Evolutionary conservation across 2,888 invertebrate species (phyloP).

Genomic region (Argyra leucocephala): DNA sequence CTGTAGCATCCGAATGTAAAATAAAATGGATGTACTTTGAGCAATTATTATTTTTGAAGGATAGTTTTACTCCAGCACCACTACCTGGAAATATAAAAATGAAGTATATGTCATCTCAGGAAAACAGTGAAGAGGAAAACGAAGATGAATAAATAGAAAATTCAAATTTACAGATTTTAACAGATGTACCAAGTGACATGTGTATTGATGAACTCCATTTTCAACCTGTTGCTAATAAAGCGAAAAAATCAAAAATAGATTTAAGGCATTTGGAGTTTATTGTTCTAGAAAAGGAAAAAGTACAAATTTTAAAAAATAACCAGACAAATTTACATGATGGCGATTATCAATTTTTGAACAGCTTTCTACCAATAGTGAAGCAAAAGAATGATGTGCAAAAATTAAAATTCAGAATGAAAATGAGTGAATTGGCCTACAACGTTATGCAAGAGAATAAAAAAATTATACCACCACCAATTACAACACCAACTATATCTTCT

Average conservation of each 20-base stretch:
- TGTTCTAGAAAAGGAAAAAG: slow-evolving; percentile 16
- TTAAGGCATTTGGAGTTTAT: slow-evolving; percentile 2
- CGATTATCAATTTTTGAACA: slow-evolving; percentile 10
- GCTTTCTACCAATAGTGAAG: slow-evolving; percentile 9
- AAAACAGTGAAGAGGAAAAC: slow-evolving; percentile 7
- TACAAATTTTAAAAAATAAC: slow-evolving; percentile 13
- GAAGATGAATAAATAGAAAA: slow-evolving; percentile 12
- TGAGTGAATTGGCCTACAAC: background rate
- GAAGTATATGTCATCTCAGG: slow-evolving; percentile 9
- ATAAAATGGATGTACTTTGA: too few species aligned
- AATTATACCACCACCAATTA: too few species aligned
- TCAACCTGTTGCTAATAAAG: slow-evolving; percentile 7
- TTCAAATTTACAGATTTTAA: background rate
- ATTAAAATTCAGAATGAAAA: slow-evolving; percentile 14
- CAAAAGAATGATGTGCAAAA: slow-evolving; percentile 12
- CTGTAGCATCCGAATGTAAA: too few species aligned
- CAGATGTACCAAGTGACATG: background rate
- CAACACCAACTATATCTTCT: too few species aligned
- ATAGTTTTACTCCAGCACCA: too few species aligned
- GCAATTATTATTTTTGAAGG: too few species aligned
- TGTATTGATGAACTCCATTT: slow-evolving; percentile 8
- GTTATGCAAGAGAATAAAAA: too few species aligned
- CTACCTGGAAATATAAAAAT: background rate
- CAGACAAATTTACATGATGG: slow-evolving; percentile 10
- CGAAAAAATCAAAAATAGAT: slow-evolving; percentile 10